Percentiles rank a stretch among this genome's conserved stretches.
Conservation (phyloP, 35 echinoderm and acorn worm genomes). For the Ophiothrix spiculata region DNA sequence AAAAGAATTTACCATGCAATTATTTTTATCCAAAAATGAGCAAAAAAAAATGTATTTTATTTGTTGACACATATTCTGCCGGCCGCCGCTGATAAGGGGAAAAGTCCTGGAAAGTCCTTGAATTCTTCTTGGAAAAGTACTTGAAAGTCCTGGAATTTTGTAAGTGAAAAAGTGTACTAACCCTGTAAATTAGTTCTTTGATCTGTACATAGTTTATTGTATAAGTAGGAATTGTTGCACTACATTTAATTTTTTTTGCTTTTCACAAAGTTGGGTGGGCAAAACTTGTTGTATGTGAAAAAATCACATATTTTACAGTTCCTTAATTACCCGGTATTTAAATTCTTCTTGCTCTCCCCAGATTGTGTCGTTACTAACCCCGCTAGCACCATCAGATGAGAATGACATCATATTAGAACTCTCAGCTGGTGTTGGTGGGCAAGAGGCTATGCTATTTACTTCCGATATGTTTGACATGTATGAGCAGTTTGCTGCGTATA, state of each 20-base stretch:
- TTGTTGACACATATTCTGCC: too few relatives aligned
- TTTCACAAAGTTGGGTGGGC: not conserved
- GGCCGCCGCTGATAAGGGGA: too few relatives aligned
- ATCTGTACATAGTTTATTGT: not conserved
- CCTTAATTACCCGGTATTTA: not conserved
- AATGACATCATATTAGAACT: constrained; percentile 87
- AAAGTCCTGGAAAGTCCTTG: too few relatives aligned
- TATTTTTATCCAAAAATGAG: too few relatives aligned
- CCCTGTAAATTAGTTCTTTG: not conserved
- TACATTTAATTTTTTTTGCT: not conserved
- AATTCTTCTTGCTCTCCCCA: constrained; percentile 8
- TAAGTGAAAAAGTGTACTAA: too few relatives aligned
- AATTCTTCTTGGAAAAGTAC: too few relatives aligned
- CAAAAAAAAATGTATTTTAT: too few relatives aligned
- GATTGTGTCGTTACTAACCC: constrained; percentile 57
- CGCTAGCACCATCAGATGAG: constrained; percentile 58
- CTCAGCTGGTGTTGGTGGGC: constrained; percentile 90
- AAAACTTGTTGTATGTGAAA: not conserved
- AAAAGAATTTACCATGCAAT: too few relatives aligned
- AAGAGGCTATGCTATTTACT: constrained; percentile 95
- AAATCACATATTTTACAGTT: not conserved
- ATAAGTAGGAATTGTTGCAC: too few relatives aligned
- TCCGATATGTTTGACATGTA: constrained; percentile 89
- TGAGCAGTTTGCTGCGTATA: constrained; percentile 56
- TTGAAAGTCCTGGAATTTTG: too few relatives aligned